Evolutionary conservation across 2,113 vertebrate species (phyloP).

Genomic region (Bos taurus): DNA sequence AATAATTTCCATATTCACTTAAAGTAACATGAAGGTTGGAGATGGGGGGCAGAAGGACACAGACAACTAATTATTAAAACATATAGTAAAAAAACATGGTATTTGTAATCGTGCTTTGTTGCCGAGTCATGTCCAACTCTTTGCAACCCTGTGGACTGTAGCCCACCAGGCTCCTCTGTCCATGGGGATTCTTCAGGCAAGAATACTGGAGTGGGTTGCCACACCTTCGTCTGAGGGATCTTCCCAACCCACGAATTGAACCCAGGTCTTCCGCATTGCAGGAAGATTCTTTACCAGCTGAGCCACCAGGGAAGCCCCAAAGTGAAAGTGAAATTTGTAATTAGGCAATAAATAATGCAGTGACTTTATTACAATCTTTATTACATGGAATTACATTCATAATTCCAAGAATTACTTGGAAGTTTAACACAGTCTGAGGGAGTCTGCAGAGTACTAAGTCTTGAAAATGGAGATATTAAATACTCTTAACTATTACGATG

Average conservation of each 20-base stretch:
- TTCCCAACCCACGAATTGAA: neutral
- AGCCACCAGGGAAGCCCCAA: neutral
- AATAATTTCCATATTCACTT: slow-evolving; percentile 10
- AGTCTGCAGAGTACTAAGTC: neutral
- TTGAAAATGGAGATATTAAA: neutral
- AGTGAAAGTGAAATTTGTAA: neutral
- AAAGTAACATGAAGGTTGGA: neutral
- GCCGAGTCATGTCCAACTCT: neutral
- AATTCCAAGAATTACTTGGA: neutral
- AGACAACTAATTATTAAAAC: slow-evolving; percentile 3
- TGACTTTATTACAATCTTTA: neutral
- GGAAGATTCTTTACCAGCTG: neutral
- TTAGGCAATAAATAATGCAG: neutral
- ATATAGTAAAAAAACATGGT: neutral
- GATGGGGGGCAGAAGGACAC: neutral
- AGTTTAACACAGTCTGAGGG: neutral
- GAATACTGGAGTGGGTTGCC: neutral
- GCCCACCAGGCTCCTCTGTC: neutral
- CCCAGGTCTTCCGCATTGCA: neutral
- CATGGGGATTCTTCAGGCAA: neutral
- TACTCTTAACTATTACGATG: neutral
- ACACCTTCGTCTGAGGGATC: neutral
- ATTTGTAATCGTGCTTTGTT: neutral
- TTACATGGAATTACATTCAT: neutral
- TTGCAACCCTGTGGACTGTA: neutral